phyloP scores from a whole-genome alignment of 2,113 vertebrate species.

The Poeciliopsis retropinna region DNA sequence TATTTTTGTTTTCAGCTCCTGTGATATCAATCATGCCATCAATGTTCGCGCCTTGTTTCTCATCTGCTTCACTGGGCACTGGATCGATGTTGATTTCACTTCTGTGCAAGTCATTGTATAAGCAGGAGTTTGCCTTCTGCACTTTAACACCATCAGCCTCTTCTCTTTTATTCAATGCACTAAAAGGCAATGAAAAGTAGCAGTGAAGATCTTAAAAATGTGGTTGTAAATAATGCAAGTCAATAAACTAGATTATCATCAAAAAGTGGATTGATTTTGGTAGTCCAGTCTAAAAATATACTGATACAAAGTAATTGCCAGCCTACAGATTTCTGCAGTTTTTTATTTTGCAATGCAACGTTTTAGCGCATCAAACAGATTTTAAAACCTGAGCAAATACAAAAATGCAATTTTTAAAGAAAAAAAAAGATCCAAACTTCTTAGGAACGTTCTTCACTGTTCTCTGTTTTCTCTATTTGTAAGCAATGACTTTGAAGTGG shows the following conservation, averaged over 20 bases:
- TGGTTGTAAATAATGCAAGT: neutral
- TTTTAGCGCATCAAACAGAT: no score
- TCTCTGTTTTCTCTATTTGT: no score
- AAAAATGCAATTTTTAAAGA: neutral
- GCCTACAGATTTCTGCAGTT: neutral
- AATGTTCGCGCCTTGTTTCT: neutral
- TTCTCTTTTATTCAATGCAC: neutral
- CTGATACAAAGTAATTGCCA: no score
- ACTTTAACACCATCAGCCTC: neutral
- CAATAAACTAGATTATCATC: neutral
- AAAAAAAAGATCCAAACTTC: no score
- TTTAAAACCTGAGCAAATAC: neutral
- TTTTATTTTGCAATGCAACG: neutral
- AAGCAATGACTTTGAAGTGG: no score
- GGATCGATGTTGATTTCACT: constrained; percentile 1
- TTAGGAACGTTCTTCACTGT: no score
- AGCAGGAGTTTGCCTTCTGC: neutral
- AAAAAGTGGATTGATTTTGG: neutral
- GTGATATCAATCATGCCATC: constrained; percentile 2
- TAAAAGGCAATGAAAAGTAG: neutral
- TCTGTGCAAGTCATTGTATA: neutral
- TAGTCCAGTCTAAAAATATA: neutral
- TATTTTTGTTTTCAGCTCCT: neutral
- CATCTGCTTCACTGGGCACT: constrained; percentile 1
- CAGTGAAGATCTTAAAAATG: neutral